These are phyloP conservation scores for Bufo gargarizans DNA, from an alignment of 2,113 vertebrate genomes.

Conservation along the genomic window DNA sequence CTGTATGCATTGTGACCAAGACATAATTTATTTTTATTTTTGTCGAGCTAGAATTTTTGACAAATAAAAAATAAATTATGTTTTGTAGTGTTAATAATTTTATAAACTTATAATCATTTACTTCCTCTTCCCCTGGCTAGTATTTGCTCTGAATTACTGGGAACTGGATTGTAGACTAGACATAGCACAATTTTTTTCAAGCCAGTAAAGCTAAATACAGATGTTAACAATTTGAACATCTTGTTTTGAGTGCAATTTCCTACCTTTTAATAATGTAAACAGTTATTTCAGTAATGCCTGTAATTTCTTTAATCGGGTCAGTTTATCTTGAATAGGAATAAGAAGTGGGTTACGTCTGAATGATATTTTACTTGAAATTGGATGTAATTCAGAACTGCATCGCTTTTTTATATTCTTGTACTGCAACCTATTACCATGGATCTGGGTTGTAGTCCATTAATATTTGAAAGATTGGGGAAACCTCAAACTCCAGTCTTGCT, in stretches of 20 bases:
- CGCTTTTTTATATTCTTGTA: neutral
- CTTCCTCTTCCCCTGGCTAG: neutral
- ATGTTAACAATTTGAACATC: conserved; percentile 52
- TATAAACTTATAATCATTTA: neutral
- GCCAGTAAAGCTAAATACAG: conserved; percentile 5
- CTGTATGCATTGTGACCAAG: too few species aligned
- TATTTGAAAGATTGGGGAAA: too few species aligned
- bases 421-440: neutral
- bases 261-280: conserved; percentile 48
- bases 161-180: neutral
- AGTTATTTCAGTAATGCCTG: conserved; percentile 49
- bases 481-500: too few species aligned
- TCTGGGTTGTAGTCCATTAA: neutral
- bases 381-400: neutral
- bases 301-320: conserved; percentile 53
- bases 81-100: too few species aligned
- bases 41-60: too few species aligned
- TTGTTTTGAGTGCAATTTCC: conserved; percentile 50
- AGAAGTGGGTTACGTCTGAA: conserved; percentile 33
- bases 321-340: conserved; percentile 37
- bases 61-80: too few species aligned
- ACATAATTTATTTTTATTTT: too few species aligned
- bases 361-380: conserved; percentile 14
- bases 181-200: conserved; percentile 2
- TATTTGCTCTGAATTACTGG: neutral